Evolutionary conservation across 2,113 vertebrate genomes (phyloP).

Genomic region (Craseonycteris thonglongyai): DNA sequence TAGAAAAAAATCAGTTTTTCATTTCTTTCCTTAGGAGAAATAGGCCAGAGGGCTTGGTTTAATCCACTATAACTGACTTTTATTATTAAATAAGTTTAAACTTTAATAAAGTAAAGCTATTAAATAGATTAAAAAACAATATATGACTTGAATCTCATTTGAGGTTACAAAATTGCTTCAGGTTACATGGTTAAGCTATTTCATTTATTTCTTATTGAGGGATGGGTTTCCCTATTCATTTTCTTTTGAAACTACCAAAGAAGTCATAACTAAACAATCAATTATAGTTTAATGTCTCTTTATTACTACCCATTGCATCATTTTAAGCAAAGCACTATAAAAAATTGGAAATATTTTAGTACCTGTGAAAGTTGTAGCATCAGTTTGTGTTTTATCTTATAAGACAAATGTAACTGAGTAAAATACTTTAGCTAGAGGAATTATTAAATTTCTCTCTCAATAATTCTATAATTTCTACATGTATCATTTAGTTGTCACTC

Average conservation of each 20-base stretch:
- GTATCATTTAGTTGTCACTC: neutral
- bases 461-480: neutral
- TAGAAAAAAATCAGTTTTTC: conserved; percentile 14
- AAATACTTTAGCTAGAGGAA: neutral
- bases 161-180: neutral
- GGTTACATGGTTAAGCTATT: neutral
- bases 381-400: neutral
- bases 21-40: neutral
- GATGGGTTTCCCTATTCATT: neutral
- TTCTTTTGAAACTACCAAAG: neutral
- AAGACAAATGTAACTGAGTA: neutral
- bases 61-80: conserved; percentile 40
- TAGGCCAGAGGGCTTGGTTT: neutral
- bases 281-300: neutral
- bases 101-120: conserved; percentile 40
- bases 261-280: neutral
- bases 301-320: neutral
- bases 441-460: neutral
- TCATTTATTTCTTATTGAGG: neutral
- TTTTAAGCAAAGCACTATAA: neutral
- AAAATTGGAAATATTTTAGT: neutral
- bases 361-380: neutral
- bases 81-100: conserved; percentile 22
- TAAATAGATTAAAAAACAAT: conserved; percentile 9
- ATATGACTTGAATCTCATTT: neutral